These are phyloP conservation scores for Drosophila testacea DNA, from an alignment of 2,888 invertebrate species.

Conservation along the genomic window DNA sequence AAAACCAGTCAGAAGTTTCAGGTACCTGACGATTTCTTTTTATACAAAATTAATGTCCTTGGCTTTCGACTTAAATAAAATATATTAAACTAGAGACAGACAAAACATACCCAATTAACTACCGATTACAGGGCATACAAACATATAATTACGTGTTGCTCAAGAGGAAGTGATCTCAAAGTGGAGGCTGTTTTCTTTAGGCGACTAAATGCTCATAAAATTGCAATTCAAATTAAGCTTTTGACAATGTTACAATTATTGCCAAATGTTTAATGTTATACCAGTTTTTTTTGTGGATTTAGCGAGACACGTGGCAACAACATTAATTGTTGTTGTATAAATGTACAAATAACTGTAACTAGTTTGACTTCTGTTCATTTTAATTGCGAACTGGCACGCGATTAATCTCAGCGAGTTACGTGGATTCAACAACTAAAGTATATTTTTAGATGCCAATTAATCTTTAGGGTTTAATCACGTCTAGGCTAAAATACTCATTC, in stretches of 20 bases:
- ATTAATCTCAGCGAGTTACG: slow-evolving; percentile 43
- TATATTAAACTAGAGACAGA: too few species aligned
- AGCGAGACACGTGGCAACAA: slow-evolving; percentile 40
- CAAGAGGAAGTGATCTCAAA: slow-evolving; percentile 5
- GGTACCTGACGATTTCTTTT: too few species aligned
- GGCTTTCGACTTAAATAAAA: too few species aligned
- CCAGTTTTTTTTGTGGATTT: not conserved
- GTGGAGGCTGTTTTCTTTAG: slow-evolving; percentile 5
- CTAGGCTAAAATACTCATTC: slow-evolving; percentile 24
- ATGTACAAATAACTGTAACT: slow-evolving; percentile 25
- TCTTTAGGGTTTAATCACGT: slow-evolving; percentile 31
- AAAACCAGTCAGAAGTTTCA: too few species aligned
- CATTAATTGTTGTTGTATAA: slow-evolving; percentile 16
- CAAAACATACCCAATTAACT: not conserved
- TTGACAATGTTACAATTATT: slow-evolving; percentile 25
- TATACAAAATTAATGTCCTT: too few species aligned
- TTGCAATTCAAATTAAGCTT: slow-evolving; percentile 44
- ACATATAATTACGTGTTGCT: not conserved
- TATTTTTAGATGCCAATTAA: slow-evolving; percentile 71
- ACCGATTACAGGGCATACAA: not conserved
- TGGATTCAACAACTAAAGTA: slow-evolving; percentile 5
- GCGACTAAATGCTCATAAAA: slow-evolving; percentile 44
- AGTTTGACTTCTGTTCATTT: slow-evolving; percentile 41
- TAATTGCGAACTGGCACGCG: slow-evolving; percentile 67
- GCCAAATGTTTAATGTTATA: slow-evolving; percentile 6